phyloP scores from a whole-genome alignment of 2,113 vertebrate species.

The Erythrolamprus reginae region DNA sequence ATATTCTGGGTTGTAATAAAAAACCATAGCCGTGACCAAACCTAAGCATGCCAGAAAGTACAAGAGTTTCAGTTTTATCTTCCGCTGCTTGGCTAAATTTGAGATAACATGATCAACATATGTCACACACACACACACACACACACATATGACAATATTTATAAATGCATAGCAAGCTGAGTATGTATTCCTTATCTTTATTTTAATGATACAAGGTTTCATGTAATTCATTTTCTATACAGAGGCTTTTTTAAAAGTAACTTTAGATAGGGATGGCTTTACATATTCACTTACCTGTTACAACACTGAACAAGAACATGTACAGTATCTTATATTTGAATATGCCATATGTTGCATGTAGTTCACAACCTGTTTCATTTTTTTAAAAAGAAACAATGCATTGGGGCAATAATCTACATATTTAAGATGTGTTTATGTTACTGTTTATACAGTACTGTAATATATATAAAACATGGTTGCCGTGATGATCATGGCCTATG shows the following conservation, averaged over 20 bases:
- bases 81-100: background rate
- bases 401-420: background rate
- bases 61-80: background rate
- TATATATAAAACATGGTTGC: background rate
- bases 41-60: background rate
- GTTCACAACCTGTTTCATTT: background rate
- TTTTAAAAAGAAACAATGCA: background rate
- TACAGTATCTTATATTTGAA: background rate
- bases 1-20: conserved; percentile 2
- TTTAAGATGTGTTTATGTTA: background rate
- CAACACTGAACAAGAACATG: background rate
- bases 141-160: background rate
- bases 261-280: background rate
- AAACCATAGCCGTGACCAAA: background rate
- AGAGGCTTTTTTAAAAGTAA: background rate
- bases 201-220: background rate
- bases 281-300: background rate
- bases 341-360: background rate
- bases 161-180: background rate
- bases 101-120: background rate
- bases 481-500: background rate
- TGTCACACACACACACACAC: too few species aligned
- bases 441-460: background rate
- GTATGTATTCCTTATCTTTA: background rate
- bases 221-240: background rate